Conservation (phyloP, 2,113 vertebrate species). For the Sinocyclocheilus anshuiensis region DNA sequence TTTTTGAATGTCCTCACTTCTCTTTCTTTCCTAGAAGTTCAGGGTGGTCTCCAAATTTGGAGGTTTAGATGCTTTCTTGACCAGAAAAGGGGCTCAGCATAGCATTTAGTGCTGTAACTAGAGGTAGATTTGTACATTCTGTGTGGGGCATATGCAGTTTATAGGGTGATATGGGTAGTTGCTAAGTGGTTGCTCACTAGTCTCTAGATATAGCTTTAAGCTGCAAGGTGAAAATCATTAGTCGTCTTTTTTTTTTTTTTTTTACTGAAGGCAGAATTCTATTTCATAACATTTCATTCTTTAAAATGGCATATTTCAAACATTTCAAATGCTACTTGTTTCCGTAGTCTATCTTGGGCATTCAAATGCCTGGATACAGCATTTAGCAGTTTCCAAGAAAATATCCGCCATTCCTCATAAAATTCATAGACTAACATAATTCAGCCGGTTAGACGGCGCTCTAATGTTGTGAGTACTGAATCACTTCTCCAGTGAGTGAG, state of each 20-base stretch:
- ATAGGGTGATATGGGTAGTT: no score
- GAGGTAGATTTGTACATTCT: background rate
- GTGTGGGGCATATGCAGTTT: background rate
- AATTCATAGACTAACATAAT: conserved; percentile 1
- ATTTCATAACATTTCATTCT: background rate
- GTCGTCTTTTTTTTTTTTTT: background rate
- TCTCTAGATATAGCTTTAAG: background rate
- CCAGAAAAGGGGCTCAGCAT: background rate
- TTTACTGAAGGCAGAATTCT: background rate
- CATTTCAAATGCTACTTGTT: background rate
- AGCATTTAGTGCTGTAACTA: background rate
- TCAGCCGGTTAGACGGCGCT: background rate
- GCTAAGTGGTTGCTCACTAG: no score
- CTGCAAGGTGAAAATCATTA: background rate
- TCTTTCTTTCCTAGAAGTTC: background rate
- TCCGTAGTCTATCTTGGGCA: background rate
- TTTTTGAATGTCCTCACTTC: background rate
- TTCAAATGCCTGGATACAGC: background rate
- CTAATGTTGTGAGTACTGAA: background rate
- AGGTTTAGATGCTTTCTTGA: background rate
- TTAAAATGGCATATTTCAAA: conserved; percentile 12
- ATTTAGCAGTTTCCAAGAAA: background rate
- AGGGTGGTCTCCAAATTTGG: conserved; percentile 41
- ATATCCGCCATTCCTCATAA: background rate
- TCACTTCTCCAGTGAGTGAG: conserved; percentile 41